Evolutionary conservation across 2,888 invertebrate species (phyloP), one percentile per base, ranked within the genome.

Genomic region (Marronus borbonicus): DNA sequence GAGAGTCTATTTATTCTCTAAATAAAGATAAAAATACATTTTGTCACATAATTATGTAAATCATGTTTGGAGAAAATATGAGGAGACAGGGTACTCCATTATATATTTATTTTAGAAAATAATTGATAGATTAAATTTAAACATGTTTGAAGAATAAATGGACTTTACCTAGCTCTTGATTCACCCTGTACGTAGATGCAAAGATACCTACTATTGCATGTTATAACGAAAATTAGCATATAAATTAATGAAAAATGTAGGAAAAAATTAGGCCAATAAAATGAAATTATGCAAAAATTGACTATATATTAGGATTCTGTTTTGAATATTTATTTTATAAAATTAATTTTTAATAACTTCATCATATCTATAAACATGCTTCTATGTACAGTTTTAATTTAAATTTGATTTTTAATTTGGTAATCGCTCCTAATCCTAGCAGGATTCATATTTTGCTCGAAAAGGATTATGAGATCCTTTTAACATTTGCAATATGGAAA

Each of bases 221-320:
- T 44, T 44, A 44, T 8, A 44, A 44, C 44, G 8, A 44, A 44
- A 44, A 44, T 44, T 44, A 44, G 44, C 8, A 58, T 58, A 55
- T 14, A n/a, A 17, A 58, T 17, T 58, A 2, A 8, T 7, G 55
- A 3, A 20, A 58, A 20, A 58, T 58, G 12, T 28, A 12, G 12
- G 24, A 31, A 62, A 62, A n/a, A 31, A 36, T 62, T 62, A 62
- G 62, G 31, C 62, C 62, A 62, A 62, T 62, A 31, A 62, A 58
- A 58, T 58, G 1, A n/a, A 62, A 62, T 31, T 28, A 14, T 14
- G 28, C 8, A 62, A 12, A 31, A 62, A 28, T 17, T 20, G 7
- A 60, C 24, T 7, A 60, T 12, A 20, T 7, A 24, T 62, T 14
- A 62, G 28, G 10, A 62, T 31, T 62, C 62, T 31, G 31, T 24